Evolutionary conservation across 2,888 invertebrate species (phyloP).

Genomic region (Drosophila anomelani): DNA sequence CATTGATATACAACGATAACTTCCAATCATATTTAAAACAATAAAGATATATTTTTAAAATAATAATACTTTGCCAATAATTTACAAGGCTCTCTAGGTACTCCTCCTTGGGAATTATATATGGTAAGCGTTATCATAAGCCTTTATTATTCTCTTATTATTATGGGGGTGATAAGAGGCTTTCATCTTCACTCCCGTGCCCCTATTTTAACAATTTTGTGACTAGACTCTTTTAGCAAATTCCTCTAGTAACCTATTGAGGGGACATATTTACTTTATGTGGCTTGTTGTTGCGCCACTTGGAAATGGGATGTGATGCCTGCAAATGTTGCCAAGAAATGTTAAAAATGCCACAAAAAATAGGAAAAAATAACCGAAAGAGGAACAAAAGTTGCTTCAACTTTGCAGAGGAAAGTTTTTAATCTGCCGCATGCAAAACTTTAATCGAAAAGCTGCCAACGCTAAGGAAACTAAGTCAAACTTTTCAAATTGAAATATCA

Average conservation of each 20-base stretch:
- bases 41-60: no score
- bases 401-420: constrained; percentile 67
- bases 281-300: constrained; percentile 21
- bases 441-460: constrained; percentile 70
- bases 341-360: constrained; percentile 53
- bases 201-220: not conserved
- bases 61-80: no score
- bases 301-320: constrained; percentile 26
- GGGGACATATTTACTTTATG: constrained; percentile 10
- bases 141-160: no score
- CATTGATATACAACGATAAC: no score
- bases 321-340: constrained; percentile 56
- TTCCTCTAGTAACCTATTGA: constrained; percentile 15
- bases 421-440: constrained; percentile 77
- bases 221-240: not conserved
- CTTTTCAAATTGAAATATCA: constrained; percentile 80
- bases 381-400: constrained; percentile 52
- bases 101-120: no score
- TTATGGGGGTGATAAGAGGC: no score
- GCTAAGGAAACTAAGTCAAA: constrained; percentile 73
- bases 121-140: no score
- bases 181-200: no score
- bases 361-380: not conserved
- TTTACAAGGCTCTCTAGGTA: no score
- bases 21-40: no score